Evolutionary conservation across 1,140 invertebrate species (phyloP), one percentile per base, ranked within the genome.

Genomic region (Neuroterus valhalla): DNA sequence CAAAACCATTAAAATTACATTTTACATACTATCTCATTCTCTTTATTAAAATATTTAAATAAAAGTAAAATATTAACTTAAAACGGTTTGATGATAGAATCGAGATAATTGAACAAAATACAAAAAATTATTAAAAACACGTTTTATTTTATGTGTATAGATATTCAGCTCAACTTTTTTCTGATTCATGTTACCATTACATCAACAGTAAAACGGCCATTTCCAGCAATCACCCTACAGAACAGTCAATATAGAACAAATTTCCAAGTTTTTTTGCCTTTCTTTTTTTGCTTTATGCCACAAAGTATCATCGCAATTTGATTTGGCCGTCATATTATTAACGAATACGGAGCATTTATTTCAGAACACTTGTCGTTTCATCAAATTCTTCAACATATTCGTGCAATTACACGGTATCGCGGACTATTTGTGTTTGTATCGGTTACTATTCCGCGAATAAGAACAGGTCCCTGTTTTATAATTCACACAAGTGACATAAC

Each of bases 401-500:
- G 67, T 72, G 44, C 23, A 50, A 15, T 38, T 48, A 66, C 44
- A 23, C 78, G 74, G 78, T 79, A 78, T 78, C 68, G 75, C 78
- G 76, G 76, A 79, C 67, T 79, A 75, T 68, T 69, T 55, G 69
- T 52, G 17, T 76, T 71, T 76, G 75, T 77, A 45, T 66, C 17
- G 69, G 50, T 66, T 72, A 44, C 70, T 77, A 78, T 81, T 81
- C 73, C 76, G 66, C 78, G 31, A 70, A 68, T 71, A 78, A 78
- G 75, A 84, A 83, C 80, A 82, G 78, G 76, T 79, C 76, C 66
- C 70, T 71, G 75, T 76, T 76, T 82, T 81, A 76, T 81, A 85
- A 84, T 81, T 87, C 84, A 86, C 87, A 87, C 82, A 80, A 82
- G 87, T 84, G 80, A 85, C 83, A 85, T 78, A 89, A 89, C 84